Evolutionary conservation across 2,113 vertebrate species (phyloP).

Genomic region (Hystrix cristata): DNA sequence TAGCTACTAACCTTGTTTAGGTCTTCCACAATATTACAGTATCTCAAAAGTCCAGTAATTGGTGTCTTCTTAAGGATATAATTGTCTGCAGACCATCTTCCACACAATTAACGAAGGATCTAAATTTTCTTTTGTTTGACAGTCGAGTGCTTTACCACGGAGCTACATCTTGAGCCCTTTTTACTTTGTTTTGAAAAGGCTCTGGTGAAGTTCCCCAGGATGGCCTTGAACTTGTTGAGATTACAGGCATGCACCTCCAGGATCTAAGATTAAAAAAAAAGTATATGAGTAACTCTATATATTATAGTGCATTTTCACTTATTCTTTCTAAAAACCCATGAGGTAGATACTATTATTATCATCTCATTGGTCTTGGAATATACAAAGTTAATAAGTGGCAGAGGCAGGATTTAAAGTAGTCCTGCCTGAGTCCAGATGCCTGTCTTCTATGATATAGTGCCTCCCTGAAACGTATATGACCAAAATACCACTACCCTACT

Average conservation of each 20-base stretch:
- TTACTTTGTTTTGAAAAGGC: neutral
- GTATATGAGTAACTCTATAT: neutral
- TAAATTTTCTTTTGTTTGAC: neutral
- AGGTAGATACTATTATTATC: neutral
- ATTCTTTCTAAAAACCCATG: neutral
- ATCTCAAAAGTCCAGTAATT: neutral
- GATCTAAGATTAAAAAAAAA: neutral
- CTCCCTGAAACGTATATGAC: neutral
- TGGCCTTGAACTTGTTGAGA: neutral
- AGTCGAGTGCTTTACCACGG: neutral
- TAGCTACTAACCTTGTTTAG: neutral
- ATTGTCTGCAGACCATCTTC: neutral
- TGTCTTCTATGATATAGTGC: neutral
- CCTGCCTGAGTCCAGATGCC: neutral
- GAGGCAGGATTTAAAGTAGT: neutral
- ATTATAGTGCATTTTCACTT: neutral
- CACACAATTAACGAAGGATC: neutral
- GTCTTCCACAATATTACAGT: neutral
- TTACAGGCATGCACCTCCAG: neutral
- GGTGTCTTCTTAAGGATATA: slow-evolving; percentile 19
- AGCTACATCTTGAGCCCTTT: neutral
- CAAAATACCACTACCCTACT: neutral
- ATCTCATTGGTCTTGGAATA: neutral
- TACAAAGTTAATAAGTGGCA: neutral
- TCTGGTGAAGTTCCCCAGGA: neutral